Evolutionary conservation across 2,113 vertebrate species (phyloP).

Genomic region (Periophthalmus modestus): DNA sequence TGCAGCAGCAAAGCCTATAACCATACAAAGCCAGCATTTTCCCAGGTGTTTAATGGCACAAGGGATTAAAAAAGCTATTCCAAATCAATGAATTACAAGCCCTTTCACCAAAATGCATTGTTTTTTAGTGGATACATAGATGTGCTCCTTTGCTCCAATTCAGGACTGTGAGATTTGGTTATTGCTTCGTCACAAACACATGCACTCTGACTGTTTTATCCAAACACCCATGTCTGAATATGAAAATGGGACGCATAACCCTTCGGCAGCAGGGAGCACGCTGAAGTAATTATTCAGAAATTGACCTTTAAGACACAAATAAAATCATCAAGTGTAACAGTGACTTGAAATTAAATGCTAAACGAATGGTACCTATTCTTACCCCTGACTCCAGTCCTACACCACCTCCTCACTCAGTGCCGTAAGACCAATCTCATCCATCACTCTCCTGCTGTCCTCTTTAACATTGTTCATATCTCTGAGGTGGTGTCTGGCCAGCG

Average conservation of each 20-base stretch:
- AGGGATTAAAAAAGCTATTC: not conserved
- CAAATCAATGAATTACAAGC: not conserved
- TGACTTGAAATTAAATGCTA: not conserved
- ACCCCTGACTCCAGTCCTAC: constrained; percentile 9
- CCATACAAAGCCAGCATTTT: constrained; percentile 52
- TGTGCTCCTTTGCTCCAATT: not conserved
- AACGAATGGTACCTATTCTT: constrained; percentile 11
- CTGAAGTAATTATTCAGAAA: too few relatives aligned
- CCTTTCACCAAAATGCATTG: not conserved
- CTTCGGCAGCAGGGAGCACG: not conserved
- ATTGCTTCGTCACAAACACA: not conserved
- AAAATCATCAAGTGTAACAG: too few relatives aligned
- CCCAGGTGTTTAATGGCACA: constrained; percentile 35
- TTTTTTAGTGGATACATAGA: not conserved
- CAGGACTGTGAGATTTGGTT: not conserved
- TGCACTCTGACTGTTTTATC: not conserved
- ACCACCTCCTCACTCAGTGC: constrained; percentile 39
- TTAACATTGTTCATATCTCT: constrained; percentile 31
- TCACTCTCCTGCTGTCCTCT: constrained; percentile 40
- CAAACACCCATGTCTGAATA: not conserved
- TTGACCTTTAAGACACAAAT: too few relatives aligned
- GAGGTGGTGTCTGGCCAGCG: constrained; percentile 34
- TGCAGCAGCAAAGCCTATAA: constrained; percentile 53
- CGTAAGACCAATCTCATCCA: constrained; percentile 47
- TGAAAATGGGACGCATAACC: not conserved